These are phyloP conservation scores for Papilio xuthus DNA, from an alignment of 1,140 invertebrate species.

Conservation along the genomic window DNA sequence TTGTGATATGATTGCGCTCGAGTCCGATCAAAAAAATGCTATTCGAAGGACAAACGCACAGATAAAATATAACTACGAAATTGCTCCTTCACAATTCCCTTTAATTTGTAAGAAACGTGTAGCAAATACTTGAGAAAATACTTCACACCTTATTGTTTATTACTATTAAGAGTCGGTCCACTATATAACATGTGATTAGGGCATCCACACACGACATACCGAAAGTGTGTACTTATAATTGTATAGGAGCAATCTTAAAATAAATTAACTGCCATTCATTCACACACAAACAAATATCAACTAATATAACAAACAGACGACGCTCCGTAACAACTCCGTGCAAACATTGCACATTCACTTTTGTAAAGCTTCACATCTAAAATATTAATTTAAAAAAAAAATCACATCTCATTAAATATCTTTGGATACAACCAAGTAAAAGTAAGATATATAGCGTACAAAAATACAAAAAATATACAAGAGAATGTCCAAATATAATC, in stretches of 20 bases:
- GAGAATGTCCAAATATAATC: constrained; percentile 57
- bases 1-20: constrained; percentile 20
- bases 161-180: background rate
- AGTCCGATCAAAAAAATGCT: background rate
- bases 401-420: constrained; percentile 80
- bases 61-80: background rate
- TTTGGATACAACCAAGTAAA: constrained; percentile 79
- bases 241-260: constrained; percentile 21
- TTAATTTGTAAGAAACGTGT: background rate
- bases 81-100: background rate
- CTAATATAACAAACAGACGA: constrained; percentile 68
- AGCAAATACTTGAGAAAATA: constrained; percentile 21
- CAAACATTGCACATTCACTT: constrained; percentile 71
- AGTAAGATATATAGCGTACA: constrained; percentile 74
- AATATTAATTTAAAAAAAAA: constrained; percentile 65
- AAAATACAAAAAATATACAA: constrained; percentile 80
- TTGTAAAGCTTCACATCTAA: constrained; percentile 71
- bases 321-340: constrained; percentile 51
- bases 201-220: background rate
- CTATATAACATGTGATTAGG: background rate
- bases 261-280: constrained; percentile 37
- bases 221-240: constrained; percentile 13
- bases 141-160: constrained; percentile 7
- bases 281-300: constrained; percentile 49
- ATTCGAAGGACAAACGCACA: constrained; percentile 1